Evolutionary conservation across 2,797 vertebrate genomes (phyloP), one percentile per base, ranked within the genome.

Genomic region (Potorous gilbertii): DNA sequence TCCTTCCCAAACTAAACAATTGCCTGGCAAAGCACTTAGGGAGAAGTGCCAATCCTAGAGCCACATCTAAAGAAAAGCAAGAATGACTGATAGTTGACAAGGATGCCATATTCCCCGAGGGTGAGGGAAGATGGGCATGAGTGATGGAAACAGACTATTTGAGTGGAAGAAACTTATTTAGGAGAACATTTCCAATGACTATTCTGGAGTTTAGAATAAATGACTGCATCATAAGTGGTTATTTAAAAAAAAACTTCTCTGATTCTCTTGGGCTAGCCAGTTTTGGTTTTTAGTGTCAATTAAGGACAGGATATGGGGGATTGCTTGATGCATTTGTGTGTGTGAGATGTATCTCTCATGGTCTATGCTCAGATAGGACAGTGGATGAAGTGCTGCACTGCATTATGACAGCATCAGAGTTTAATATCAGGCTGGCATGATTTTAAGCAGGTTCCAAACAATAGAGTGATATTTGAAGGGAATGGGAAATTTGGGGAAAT

Each of bases 371-470:
- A 95, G 93, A 81, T 29, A 1, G 57, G 96, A 97, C 96, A 96
- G 91, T 91, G 95, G 90, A 62, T 56, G 98, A 95, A 97, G 93
- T 40, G 55, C 27, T 94, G 93, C 62, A 92, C 0, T 87, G 94
- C 74, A 18, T 90, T 66, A 94, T 97, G 56, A 97, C 97, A 97
- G 81, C 93, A 93, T 93, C 94, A 94, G 90, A 56, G 98, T 97
- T 97, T 95, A 91, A 21, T 91, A 95, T 87, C 93, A 96, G 56
- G 11, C 94, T 97, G 57, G 55, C 40, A 16, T 94, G 96, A 97
- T 95, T 97, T 94, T 93, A 1, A 92, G 54, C 0, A 1, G n/a
- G 93, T 94, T 97, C 96, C 54, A 96, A 59, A 92, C 91, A 97
- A 66, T 56, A 94, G 96, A 97, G 95, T 50, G 29, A 54, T 94